These are phyloP conservation scores for Hypomecis punctinalis DNA, from an alignment of 2,888 invertebrate species.

Conservation along the genomic window DNA sequence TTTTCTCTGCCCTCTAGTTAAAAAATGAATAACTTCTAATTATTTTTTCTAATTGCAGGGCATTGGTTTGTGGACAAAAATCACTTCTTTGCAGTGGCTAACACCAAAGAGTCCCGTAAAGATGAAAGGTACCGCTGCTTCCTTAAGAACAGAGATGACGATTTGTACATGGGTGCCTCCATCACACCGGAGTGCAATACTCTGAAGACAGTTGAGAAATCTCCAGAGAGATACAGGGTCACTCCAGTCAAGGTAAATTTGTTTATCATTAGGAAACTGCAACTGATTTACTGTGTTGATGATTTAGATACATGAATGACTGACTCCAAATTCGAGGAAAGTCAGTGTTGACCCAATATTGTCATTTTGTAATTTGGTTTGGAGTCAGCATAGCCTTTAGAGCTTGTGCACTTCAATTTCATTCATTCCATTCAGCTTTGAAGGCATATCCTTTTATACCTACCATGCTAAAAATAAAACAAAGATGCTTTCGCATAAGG, in stretches of 20 bases:
- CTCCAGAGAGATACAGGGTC: conserved; percentile 94
- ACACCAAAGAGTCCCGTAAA: conserved; percentile 97
- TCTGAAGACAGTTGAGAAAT: conserved; percentile 96
- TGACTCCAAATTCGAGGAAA: no score
- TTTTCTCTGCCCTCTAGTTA: background rate
- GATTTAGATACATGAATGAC: no score
- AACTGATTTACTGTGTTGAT: no score
- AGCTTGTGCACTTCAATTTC: no score
- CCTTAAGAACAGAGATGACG: conserved; percentile 96
- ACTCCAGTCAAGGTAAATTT: conserved; percentile 88
- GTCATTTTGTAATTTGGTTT: no score
- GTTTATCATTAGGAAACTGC: no score
- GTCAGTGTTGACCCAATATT: no score
- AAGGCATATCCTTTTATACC: no score
- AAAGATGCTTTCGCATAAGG: no score
- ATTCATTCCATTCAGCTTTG: no score
- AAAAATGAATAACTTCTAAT: conserved; percentile 3
- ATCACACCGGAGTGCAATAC: conserved; percentile 97
- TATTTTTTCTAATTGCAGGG: conserved; percentile 68
- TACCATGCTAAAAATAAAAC: no score
- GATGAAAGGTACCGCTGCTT: conserved; percentile 98
- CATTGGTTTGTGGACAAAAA: conserved; percentile 98
- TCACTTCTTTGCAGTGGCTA: conserved; percentile 98
- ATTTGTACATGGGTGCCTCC: conserved; percentile 95
- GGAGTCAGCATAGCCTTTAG: no score